These are phyloP conservation scores for Sebastes melanostomus DNA, from an alignment of 2,797 vertebrate genomes.

Conservation along the genomic window DNA sequence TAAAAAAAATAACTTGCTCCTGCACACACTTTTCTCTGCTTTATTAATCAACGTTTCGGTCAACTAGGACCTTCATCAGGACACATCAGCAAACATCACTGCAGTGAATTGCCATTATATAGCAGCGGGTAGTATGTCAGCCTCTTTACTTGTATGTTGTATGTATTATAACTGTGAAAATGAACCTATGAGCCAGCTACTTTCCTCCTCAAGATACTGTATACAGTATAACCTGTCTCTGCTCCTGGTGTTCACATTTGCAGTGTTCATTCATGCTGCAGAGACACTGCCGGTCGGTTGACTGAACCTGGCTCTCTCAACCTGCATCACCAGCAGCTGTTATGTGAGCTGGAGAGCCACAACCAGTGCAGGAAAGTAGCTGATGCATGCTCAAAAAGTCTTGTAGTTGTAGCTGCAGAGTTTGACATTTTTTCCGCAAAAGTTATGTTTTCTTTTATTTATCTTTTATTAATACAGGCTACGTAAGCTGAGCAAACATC, in stretches of 20 bases:
- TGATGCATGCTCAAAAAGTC: slow-evolving; percentile 19
- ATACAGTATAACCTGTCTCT: not conserved
- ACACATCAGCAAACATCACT: not conserved
- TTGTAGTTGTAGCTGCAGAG: slow-evolving; percentile 5
- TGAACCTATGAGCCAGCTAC: not conserved
- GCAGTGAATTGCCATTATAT: not conserved
- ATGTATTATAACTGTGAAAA: not conserved
- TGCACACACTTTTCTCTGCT: too few relatives aligned
- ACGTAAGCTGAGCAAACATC: not conserved
- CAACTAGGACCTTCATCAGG: too few relatives aligned
- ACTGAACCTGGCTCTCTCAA: slow-evolving; percentile 31
- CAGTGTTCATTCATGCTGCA: slow-evolving; percentile 47
- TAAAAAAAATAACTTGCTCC: too few relatives aligned
- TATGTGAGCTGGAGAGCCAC: slow-evolving; percentile 20
- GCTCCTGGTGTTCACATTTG: slow-evolving; percentile 16
- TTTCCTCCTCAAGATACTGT: not conserved
- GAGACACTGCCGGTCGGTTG: slow-evolving; percentile 3
- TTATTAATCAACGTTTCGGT: too few relatives aligned
- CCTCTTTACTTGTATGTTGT: not conserved
- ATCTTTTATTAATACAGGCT: not conserved
- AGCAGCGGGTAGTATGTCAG: not conserved
- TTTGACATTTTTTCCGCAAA: not conserved
- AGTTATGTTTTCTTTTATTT: slow-evolving; percentile 7
- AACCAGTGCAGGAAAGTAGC: slow-evolving; percentile 18
- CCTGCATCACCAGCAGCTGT: slow-evolving; percentile 37